phyloP scores from a whole-genome alignment of 2,797 vertebrate genomes.

The Heterohyrax brucei region DNA sequence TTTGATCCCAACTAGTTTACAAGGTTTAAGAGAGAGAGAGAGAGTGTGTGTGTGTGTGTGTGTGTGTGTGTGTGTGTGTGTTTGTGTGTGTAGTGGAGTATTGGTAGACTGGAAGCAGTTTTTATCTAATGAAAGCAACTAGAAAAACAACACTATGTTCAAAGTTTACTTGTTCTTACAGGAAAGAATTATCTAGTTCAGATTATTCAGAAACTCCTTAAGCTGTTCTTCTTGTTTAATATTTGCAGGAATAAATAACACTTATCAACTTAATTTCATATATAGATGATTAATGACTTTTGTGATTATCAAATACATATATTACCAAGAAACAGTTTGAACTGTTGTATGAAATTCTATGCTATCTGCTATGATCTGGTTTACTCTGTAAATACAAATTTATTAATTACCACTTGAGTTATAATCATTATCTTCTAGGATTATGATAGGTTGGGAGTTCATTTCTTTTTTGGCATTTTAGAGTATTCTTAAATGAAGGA shows the following conservation, averaged over 20 bases:
- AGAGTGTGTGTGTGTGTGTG: neutral
- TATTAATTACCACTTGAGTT: constrained; percentile 55
- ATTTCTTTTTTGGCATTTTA: constrained; percentile 25
- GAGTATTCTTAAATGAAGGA: constrained; percentile 49
- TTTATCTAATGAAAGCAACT: constrained; percentile 73
- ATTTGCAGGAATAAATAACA: constrained; percentile 38
- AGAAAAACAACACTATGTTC: constrained; percentile 45
- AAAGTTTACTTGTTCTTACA: constrained; percentile 43
- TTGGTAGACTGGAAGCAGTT: neutral
- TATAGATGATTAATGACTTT: constrained; percentile 25
- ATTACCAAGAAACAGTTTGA: constrained; percentile 27
- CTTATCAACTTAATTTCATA: constrained; percentile 55
- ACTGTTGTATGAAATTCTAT: constrained; percentile 8
- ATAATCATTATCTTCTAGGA: constrained; percentile 42
- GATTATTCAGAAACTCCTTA: constrained; percentile 10
- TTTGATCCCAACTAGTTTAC: neutral
- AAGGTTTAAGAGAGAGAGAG: neutral
- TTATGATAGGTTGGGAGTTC: constrained; percentile 11
- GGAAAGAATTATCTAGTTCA: constrained; percentile 47
- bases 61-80: neutral
- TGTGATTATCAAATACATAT: constrained; percentile 37
- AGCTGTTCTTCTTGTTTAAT: constrained; percentile 52
- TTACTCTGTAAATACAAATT: constrained; percentile 22
- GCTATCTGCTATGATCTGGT: neutral
- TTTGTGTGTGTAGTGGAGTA: neutral